Evolutionary conservation across 1,140 invertebrate genomes (phyloP).

Genomic region (Eriosoma lanigerum): DNA sequence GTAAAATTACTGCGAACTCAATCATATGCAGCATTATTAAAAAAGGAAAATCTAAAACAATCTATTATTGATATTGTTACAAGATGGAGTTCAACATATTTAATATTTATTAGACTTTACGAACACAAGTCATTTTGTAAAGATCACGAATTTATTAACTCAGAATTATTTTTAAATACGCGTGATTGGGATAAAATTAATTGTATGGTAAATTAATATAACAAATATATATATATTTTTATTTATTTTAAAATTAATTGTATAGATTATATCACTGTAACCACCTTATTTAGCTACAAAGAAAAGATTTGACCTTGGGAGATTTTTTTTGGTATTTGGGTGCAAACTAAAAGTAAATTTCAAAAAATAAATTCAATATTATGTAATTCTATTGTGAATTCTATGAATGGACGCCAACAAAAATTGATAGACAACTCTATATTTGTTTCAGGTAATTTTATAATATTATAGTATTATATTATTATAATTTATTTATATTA

Average conservation of each 20-base stretch:
- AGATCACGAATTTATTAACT: not conserved
- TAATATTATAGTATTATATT: not conserved
- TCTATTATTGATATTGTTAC: not conserved
- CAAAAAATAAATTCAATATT: not conserved
- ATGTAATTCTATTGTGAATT: not conserved
- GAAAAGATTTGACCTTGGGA: not conserved
- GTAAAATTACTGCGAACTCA: not conserved
- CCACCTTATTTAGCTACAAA: not conserved
- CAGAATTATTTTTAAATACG: not conserved
- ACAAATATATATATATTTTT: not conserved
- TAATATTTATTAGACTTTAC: not conserved
- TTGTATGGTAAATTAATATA: not conserved
- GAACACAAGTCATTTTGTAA: not conserved
- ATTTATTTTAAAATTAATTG: not conserved
- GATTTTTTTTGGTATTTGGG: not conserved
- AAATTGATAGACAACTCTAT: not conserved
- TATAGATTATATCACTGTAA: not conserved
- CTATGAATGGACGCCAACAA: not conserved
- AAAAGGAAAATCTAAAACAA: constrained; percentile 1
- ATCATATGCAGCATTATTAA: not conserved
- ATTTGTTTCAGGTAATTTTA: not conserved
- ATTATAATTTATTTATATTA: not conserved
- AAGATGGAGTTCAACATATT: not conserved
- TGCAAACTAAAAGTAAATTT: not conserved
- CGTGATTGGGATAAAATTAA: not conserved